phyloP scores from a whole-genome alignment of 2,888 invertebrate species.

The Netelia melanura region DNA sequence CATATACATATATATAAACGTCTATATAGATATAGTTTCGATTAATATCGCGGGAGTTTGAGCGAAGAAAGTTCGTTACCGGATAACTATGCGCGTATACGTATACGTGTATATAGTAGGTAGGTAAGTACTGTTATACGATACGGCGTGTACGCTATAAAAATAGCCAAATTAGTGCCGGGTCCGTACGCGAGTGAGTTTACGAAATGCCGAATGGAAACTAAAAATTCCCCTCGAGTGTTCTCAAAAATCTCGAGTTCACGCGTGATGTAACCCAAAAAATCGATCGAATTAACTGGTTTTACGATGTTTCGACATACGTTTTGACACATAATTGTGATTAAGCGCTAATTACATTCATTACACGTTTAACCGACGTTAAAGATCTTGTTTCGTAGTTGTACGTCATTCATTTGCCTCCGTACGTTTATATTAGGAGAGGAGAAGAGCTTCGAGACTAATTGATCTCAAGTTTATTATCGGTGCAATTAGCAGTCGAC shows the following conservation, averaged over 20 bases:
- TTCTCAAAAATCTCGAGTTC: background rate
- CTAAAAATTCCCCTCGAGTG: background rate
- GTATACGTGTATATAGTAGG: background rate
- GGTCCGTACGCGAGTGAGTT: background rate
- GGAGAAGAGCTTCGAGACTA: background rate
- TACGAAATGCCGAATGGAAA: conserved; percentile 34
- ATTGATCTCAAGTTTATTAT: conserved; percentile 24
- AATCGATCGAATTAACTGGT: too few relatives aligned
- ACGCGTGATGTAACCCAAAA: too few relatives aligned
- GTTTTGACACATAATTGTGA: too few relatives aligned
- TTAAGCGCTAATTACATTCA: too few relatives aligned
- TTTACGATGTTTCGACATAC: too few relatives aligned
- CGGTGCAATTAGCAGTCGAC: conserved; percentile 9
- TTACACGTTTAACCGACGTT: too few relatives aligned
- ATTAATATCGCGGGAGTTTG: background rate
- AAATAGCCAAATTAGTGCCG: conserved; percentile 20
- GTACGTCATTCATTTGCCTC: too few relatives aligned
- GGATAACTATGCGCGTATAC: conserved; percentile 7
- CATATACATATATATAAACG: conserved; percentile 1
- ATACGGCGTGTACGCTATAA: background rate
- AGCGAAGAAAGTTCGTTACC: conserved; percentile 47
- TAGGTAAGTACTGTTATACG: background rate
- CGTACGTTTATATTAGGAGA: background rate
- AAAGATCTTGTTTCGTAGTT: too few relatives aligned
- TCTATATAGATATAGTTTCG: conserved; percentile 2